Percentiles rank a stretch among this genome's conserved stretches.
phyloP scores from a whole-genome alignment of 2,113 vertebrate genomes.

The Petrocephalus zakoni region DNA sequence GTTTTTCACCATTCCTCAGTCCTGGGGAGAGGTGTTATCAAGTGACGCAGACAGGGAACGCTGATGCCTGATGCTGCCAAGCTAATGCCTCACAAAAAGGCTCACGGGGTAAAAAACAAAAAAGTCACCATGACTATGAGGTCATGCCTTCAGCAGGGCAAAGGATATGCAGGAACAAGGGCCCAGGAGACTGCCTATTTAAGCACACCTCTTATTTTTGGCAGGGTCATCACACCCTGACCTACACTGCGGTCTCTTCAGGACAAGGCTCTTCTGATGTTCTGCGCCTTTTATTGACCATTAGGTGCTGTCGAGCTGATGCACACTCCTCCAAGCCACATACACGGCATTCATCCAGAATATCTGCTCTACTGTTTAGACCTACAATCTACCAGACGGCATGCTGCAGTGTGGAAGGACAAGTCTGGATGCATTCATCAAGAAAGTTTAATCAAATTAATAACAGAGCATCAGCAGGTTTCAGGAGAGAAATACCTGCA shows the following conservation, averaged over 20 bases:
- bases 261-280: neutral
- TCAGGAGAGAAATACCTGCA: neutral
- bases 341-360: neutral
- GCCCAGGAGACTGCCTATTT: neutral
- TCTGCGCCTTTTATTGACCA: neutral
- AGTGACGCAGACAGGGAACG: neutral
- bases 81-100: neutral
- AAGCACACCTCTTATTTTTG: neutral
- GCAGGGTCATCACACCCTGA: neutral
- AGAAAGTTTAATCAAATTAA: neutral
- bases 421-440: neutral
- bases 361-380: neutral
- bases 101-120: neutral
- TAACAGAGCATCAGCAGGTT: neutral
- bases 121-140: neutral
- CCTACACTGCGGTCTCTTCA: neutral
- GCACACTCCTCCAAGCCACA: neutral
- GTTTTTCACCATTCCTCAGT: neutral
- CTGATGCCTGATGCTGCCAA: no score
- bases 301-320: neutral
- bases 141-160: neutral
- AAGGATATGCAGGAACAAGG: neutral
- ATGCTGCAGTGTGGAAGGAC: neutral
- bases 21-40: neutral
- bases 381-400: neutral